phyloP scores from a whole-genome alignment of 2,113 vertebrate genomes.

The Spea multiplicata region DNA sequence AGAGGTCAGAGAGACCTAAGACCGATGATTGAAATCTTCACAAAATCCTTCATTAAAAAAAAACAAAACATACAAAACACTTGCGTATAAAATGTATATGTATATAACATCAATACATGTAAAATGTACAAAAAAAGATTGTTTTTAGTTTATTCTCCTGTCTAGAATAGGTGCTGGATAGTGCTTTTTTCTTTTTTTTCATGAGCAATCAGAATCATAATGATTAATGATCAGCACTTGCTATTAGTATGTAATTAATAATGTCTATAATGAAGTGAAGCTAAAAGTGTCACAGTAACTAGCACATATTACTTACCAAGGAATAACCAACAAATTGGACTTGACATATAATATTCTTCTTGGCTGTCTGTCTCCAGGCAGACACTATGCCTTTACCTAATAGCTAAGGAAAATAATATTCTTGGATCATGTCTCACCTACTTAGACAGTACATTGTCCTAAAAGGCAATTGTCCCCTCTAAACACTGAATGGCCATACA shows the following conservation, averaged over 20 bases:
- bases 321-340: background rate
- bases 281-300: background rate
- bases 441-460: too few species aligned
- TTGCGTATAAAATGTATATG: too few species aligned
- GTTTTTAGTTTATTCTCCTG: background rate
- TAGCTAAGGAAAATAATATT: too few species aligned
- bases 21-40: background rate
- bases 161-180: background rate
- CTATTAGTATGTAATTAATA: constrained; percentile 2
- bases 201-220: background rate
- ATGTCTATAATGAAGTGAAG: background rate
- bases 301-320: constrained; percentile 17
- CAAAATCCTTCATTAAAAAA: constrained; percentile 35
- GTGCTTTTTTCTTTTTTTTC: constrained; percentile 8
- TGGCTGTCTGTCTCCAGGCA: background rate
- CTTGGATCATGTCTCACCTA: too few species aligned
- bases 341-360: background rate
- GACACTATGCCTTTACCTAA: too few species aligned
- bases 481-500: too few species aligned
- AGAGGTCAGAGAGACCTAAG: constrained; percentile 22
- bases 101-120: too few species aligned
- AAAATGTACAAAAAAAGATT: background rate
- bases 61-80: background rate
- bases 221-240: background rate
- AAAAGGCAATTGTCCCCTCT: too few species aligned